Evolutionary conservation across 1,140 invertebrate species (phyloP), one percentile per base, ranked within the genome.

Genomic region (Habropoda laboriosa): DNA sequence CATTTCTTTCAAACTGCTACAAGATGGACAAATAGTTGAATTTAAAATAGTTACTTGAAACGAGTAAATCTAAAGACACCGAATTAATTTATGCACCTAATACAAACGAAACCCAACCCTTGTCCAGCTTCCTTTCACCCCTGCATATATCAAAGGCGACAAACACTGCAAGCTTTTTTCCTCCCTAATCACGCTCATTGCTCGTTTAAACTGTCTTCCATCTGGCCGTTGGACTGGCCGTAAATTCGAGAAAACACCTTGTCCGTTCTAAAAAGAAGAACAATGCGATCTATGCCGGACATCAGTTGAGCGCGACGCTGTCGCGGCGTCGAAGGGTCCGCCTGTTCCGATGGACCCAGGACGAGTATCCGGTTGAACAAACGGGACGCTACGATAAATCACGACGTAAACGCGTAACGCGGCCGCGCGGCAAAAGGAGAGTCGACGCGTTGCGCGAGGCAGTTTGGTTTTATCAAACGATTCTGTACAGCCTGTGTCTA

Each of bases 171-270:
- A 58, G 7, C 32, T 58, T 57, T 57, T 57, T 57, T 57, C 18
- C 55, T 16, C 16, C 27, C 24, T 35, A 35, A 60, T 60, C 57
- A n/a, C 10, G 7, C 16, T 7, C n/a, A 27, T 45, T 32, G 8
- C 24, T 45, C 38, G 63, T 66, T 47, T 66, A 27, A 66, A 32
- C n/a, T 40, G 3, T 42, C 60, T 35, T 18, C 7, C 35, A 21
- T 12, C 40, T 66, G 40, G 13, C 12, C 35, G n/a, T 27, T 12
- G 38, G 49, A 32, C 8, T 30, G 51, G 21, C 57, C 24, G 64
- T 86, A 86, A 86, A 86, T 86, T 85, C 82, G 70, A 47, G 40
- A 57, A 27, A 51, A 40, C 40, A 63, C 66, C 18, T 58, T 76
- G 42, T 24, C 45, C 32, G 40, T 79, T 53, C 21, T 57, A 55